These are phyloP conservation scores for Scolopax rusticola DNA, from an alignment of 2,797 vertebrate genomes.

Conservation along the genomic window DNA sequence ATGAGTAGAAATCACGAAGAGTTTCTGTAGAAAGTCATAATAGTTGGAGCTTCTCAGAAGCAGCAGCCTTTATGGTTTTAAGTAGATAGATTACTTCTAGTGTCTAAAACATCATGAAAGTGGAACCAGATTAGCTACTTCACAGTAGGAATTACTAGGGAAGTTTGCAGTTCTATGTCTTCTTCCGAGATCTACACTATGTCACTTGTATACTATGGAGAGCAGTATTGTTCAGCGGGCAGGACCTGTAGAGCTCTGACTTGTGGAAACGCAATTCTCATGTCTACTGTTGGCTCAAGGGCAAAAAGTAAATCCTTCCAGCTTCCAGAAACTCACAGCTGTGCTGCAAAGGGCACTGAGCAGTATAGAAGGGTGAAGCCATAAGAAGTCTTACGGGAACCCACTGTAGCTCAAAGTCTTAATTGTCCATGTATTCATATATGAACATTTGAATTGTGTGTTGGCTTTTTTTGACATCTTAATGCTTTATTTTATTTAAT, in stretches of 20 bases:
- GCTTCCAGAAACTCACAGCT: not conserved
- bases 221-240: not conserved
- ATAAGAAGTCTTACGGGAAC: not conserved
- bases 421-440: not conserved
- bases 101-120: not conserved
- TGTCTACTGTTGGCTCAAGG: not conserved
- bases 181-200: not conserved
- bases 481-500: not conserved
- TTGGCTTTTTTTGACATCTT: not conserved
- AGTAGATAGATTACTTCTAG: not conserved
- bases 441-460: not conserved
- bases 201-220: fast-evolving
- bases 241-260: not conserved
- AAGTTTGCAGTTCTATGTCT: not conserved
- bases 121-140: not conserved
- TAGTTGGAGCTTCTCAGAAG: not conserved
- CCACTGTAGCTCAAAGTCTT: not conserved
- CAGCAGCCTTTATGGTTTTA: not conserved
- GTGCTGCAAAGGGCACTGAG: not conserved
- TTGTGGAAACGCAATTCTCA: not conserved
- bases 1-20: not conserved
- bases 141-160: not conserved
- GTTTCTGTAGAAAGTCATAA: not conserved
- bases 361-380: not conserved
- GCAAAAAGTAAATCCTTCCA: not conserved